Evolutionary conservation across 2,113 vertebrate species (phyloP).

Genomic region (Daubentonia madagascariensis): DNA sequence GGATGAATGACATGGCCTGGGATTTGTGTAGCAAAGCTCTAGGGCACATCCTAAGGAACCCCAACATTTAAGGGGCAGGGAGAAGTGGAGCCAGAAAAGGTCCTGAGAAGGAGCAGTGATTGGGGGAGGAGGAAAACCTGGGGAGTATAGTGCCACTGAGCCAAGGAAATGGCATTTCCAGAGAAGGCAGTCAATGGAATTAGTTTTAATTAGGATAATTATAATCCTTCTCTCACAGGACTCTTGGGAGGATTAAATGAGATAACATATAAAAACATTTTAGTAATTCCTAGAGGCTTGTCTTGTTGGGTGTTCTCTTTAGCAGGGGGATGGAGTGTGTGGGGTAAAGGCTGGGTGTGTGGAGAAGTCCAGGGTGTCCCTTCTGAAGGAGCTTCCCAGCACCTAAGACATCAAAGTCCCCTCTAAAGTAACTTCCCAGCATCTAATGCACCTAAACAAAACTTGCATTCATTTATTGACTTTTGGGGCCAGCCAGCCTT

Average conservation of each 20-base stretch:
- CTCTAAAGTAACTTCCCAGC: background rate
- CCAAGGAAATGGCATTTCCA: background rate
- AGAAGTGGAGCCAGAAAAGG: background rate
- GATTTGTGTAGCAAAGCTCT: background rate
- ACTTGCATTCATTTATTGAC: background rate
- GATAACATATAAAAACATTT: slow-evolving; percentile 37
- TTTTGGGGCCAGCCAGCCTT: background rate
- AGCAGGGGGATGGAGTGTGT: background rate
- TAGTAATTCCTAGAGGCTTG: background rate
- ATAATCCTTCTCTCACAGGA: slow-evolving; percentile 24
- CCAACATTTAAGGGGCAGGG: background rate
- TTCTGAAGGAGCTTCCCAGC: background rate
- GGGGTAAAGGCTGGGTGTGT: background rate
- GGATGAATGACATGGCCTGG: background rate
- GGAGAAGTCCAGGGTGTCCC: background rate
- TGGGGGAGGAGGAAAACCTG: background rate
- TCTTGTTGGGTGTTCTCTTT: background rate
- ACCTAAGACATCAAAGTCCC: background rate
- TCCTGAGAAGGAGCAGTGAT: background rate
- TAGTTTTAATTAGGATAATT: slow-evolving; percentile 56
- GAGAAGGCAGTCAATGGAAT: background rate
- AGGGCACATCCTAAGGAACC: background rate
- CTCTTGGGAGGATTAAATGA: slow-evolving; percentile 34
- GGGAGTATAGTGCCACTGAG: background rate
- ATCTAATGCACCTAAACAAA: background rate